Evolutionary conservation across 1,140 invertebrate species (phyloP), one percentile per base, ranked within the genome.

Genomic region (Ostrea edulis): DNA sequence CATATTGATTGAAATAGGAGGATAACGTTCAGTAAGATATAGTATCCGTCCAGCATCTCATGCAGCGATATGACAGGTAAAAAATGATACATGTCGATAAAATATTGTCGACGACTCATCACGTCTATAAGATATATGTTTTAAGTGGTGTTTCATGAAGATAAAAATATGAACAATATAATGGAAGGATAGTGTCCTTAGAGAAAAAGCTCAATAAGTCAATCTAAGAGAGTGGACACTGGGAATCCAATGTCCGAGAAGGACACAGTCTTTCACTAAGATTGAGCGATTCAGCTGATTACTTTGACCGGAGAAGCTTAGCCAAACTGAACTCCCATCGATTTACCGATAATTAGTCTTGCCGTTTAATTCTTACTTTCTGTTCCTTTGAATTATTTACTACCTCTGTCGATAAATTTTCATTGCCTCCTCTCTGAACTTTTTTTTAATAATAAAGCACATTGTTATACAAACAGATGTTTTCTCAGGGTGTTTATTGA

Each of bases 281-380:
- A 77, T 77, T 12, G 68, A 77, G 68, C 25, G 68, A 77, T 77
- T 12, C 25, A 9, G 22, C 68, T 77, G 68, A 77, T 77, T 77
- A 77, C 68, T 77, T 77, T 77, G 68, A 77, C 68, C 68, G 7
- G 35, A 77, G 25, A 12, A 77, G 29, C 68, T 77, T 77, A 77
- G 25, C 68, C 68, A 77, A 77, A 77, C 68, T 77, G 68, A 77
- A 77, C 68, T 77, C 25, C 12, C 22, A 77, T 77, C 68, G 68
- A 77, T 77, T 77, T 77, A 77, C 68, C 68, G 68, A 35, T 77
- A 77, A 77, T 77, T 77, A 77, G 68, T 77, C 68, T 25, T 77
- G 68, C 8, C 68, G 68, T 29, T 77, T 77, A 77, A 77, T 77
- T 77, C 68, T 35, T 77, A 77, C 68, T 77, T 77, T 77, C 68